Percentiles rank a stretch among this genome's conserved stretches.
These are phyloP conservation scores for Oxyruncus cristatus DNA, from an alignment of 2,113 vertebrate genomes.

Conservation along the genomic window DNA sequence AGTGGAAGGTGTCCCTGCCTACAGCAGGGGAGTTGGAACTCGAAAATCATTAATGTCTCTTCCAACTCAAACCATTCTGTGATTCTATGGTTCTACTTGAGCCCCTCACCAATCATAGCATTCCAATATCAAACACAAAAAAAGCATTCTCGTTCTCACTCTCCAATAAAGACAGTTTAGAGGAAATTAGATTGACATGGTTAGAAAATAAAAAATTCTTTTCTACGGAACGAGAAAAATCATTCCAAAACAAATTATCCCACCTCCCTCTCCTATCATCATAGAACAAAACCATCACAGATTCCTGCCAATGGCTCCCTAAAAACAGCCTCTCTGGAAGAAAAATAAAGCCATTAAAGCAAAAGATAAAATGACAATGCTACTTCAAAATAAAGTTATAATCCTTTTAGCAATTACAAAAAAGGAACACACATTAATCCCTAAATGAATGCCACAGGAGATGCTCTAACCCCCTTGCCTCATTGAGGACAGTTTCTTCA, in stretches of 20 bases:
- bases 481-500: neutral
- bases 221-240: rapidly evolving
- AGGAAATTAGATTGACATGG: neutral
- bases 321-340: neutral
- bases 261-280: neutral
- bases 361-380: neutral
- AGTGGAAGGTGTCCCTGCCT: neutral
- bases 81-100: neutral
- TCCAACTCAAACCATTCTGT: neutral
- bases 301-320: neutral
- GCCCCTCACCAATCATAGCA: neutral
- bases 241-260: neutral
- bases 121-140: neutral
- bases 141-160: neutral
- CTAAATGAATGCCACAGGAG: neutral
- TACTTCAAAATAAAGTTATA: neutral
- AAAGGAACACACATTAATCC: neutral
- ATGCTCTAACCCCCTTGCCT: neutral
- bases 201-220: neutral
- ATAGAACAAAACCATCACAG: neutral
- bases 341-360: neutral
- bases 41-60: neutral
- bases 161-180: neutral
- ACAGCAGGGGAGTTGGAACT: neutral
- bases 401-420: neutral